Evolutionary conservation across 2,797 vertebrate genomes (phyloP), one percentile per base, ranked within the genome.

Genomic region (Poecilia wingei): DNA sequence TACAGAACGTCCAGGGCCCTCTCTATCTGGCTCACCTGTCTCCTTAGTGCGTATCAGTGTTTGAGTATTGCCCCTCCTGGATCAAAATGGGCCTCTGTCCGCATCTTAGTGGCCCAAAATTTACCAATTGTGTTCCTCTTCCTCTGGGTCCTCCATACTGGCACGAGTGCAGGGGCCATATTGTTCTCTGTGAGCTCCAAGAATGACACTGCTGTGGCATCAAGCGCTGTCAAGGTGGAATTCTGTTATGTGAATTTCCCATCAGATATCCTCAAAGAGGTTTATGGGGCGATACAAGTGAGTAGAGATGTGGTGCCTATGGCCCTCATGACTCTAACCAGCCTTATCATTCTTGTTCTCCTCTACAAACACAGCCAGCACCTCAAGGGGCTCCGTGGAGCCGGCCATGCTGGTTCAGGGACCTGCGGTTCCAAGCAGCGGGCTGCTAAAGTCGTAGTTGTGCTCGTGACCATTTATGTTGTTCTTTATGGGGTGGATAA

Each of bases 21-120:
- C 75, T 96, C 95, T 3, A 95, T 96, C 82, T 96, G 95, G 95
- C 90, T 96, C 76, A 96, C 96, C 46, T 96, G 95, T 12, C n/a
- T 93, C 55, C 83, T 96, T 69, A 96, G 95, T 6, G 84, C 87
- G 22, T 96, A 94, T 81, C 95, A 96, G 91, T 94, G 95, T 71
- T 84, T 96, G 72, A 94, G 95, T 83, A 84, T 96, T 0, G 88
- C 91, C 12, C 93, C 95, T 8, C 94, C 95, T 0, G 95, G 95
- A 16, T 95, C 95, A 0, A 75, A 68, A 51, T 95, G 94, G 94
- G 89, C 89, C 7, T 76, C 87, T 0, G 12, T 74, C 41, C 94
- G 93, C 0, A 10, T 36, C 6, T 18, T 86, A 0, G 64, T 92
- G 0, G 82, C 86, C 25, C 89, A 74, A 8, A 89, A 94, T 76